phyloP scores from a whole-genome alignment of 2,113 vertebrate species.

The Notothenia rossii region DNA sequence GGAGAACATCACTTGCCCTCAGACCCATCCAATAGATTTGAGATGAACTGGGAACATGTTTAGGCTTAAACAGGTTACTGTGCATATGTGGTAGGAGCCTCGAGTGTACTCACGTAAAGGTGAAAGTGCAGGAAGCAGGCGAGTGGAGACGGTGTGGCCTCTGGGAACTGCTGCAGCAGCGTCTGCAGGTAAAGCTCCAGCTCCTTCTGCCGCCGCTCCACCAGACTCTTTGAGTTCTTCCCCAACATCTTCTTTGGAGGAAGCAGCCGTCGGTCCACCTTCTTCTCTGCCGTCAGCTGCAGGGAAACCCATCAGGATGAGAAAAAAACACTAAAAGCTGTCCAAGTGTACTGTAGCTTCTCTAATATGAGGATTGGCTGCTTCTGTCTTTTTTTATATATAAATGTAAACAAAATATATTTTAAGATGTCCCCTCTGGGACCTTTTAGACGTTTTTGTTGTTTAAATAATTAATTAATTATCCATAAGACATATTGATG shows the following conservation, averaged over 20 bases:
- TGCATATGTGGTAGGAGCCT: neutral
- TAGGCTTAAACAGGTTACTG: neutral
- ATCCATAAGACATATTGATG: neutral
- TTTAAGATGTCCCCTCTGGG: neutral
- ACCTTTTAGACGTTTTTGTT: neutral
- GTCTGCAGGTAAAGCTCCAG: slow-evolving; percentile 95
- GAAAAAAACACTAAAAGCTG: neutral
- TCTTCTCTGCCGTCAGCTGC: slow-evolving; percentile 91
- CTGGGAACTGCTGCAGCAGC: slow-evolving; percentile 88
- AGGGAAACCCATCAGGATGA: neutral
- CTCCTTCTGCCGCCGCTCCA: slow-evolving; percentile 95
- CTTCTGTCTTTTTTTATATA: neutral
- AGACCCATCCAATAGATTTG: too few relatives aligned
- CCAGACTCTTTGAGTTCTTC: slow-evolving; percentile 96
- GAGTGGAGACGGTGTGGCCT: slow-evolving; percentile 87
- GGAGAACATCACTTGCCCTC: neutral
- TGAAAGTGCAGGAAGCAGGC: slow-evolving; percentile 93
- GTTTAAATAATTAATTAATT: neutral
- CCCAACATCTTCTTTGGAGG: slow-evolving; percentile 98
- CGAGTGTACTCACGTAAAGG: slow-evolving; percentile 90
- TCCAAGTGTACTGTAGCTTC: neutral
- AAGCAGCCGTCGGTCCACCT: slow-evolving; percentile 92
- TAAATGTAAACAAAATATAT: neutral
- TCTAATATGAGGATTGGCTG: neutral
- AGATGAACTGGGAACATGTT: too few relatives aligned